phyloP scores from a whole-genome alignment of 2,113 vertebrate species.

The Irena cyanogastra region DNA sequence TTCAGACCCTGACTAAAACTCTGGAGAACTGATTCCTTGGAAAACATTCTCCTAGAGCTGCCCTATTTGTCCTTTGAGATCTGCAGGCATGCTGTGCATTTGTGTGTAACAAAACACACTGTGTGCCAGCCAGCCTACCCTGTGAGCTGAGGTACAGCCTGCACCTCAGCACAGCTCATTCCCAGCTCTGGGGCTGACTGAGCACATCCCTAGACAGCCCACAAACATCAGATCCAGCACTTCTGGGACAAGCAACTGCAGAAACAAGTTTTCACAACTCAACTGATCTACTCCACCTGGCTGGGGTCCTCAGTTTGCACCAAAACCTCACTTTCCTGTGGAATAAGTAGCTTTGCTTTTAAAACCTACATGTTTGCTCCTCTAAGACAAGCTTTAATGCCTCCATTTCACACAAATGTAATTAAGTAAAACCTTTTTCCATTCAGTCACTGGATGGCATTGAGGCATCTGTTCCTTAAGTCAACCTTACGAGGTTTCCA shows the following conservation, averaged over 20 bases:
- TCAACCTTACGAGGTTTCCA: not conserved
- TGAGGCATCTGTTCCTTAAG: not conserved
- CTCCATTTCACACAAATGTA: not conserved
- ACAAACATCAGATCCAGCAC: fast-evolving
- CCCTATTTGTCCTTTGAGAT: not conserved
- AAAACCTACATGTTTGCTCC: not conserved
- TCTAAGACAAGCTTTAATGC: not conserved
- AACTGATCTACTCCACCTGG: not conserved
- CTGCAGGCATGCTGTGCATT: not conserved
- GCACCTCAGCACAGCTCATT: fast-evolving
- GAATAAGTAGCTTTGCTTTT: not conserved
- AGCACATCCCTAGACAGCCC: not conserved
- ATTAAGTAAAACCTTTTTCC: not conserved
- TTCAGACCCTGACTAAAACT: not conserved
- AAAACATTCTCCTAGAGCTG: not conserved
- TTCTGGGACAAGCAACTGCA: not conserved
- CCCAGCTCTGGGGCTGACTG: not conserved
- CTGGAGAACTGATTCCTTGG: not conserved
- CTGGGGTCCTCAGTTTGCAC: not conserved
- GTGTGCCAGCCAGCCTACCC: not conserved
- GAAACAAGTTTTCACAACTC: not conserved
- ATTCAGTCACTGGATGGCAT: not conserved
- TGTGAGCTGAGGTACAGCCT: not conserved
- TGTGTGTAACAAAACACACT: fast-evolving
- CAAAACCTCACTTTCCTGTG: fast-evolving